Conservation (phyloP, 2,113 vertebrate species). For the Ctenodactylus gundi region DNA sequence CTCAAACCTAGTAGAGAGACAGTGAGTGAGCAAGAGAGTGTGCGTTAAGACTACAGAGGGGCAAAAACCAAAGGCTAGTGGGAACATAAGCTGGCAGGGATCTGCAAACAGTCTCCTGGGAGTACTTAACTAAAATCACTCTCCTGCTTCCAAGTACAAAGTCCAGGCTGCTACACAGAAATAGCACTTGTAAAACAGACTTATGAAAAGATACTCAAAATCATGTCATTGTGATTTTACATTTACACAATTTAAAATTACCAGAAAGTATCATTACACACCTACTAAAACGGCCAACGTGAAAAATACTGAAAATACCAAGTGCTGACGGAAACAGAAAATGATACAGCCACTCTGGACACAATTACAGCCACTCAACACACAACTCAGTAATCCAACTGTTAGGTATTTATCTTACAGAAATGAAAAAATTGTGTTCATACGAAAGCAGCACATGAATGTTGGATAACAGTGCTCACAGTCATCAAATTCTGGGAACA, state of each 20-base stretch:
- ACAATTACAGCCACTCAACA: neutral
- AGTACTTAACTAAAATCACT: neutral
- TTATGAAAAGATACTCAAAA: neutral
- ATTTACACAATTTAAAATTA: neutral
- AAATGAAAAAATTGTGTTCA: neutral
- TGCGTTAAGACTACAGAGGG: too few relatives aligned
- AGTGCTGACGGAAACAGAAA: neutral
- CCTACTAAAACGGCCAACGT: neutral
- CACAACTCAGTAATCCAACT: neutral
- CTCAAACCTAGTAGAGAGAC: too few relatives aligned
- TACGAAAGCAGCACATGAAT: neutral
- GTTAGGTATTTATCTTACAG: neutral
- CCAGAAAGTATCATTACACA: neutral
- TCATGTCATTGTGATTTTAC: neutral
- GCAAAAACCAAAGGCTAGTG: rapidly evolving
- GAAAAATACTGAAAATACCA: neutral
- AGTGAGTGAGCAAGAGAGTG: too few relatives aligned
- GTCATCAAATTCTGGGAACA: neutral
- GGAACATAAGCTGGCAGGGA: neutral
- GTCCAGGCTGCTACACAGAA: too few relatives aligned
- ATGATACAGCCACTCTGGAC: neutral
- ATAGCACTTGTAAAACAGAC: too few relatives aligned
- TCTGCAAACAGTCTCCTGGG: neutral
- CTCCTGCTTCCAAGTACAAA: too few relatives aligned
- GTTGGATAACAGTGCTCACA: neutral